phyloP scores from a whole-genome alignment of 2,888 invertebrate species.

The Acrobasis suavella region DNA sequence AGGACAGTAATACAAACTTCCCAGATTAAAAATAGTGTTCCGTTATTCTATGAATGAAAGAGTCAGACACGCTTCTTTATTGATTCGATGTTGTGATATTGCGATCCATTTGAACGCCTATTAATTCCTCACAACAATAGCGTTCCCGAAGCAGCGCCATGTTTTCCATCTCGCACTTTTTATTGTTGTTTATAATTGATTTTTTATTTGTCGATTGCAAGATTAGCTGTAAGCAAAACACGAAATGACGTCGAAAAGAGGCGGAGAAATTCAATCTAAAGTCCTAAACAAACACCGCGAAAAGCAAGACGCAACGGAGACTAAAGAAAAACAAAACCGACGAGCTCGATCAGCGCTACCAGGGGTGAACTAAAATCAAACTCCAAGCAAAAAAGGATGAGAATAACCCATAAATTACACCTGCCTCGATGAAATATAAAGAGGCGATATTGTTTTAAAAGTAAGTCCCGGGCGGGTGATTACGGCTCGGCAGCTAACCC shows the following conservation, averaged over 20 bases:
- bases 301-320: conserved; percentile 69
- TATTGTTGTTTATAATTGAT: conserved; percentile 70
- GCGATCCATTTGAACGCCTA: conserved; percentile 61
- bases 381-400: conserved; percentile 53
- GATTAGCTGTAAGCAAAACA: conserved; percentile 55
- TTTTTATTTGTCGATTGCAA: conserved; percentile 60
- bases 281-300: conserved; percentile 68
- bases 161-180: conserved; percentile 62
- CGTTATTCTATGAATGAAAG: conserved; percentile 64
- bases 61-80: conserved; percentile 63
- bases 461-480: conserved; percentile 70
- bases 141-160: conserved; percentile 52
- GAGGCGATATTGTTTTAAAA: conserved; percentile 77
- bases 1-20: conserved; percentile 45
- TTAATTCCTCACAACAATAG: conserved; percentile 71
- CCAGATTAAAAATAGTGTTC: conserved; percentile 53
- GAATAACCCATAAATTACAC: conserved; percentile 72
- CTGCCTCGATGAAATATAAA: conserved; percentile 74
- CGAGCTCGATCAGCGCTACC: conserved; percentile 64
- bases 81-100: conserved; percentile 72
- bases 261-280: conserved; percentile 68
- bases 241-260: conserved; percentile 53
- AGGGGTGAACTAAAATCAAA: conserved; percentile 64
- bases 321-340: conserved; percentile 76
- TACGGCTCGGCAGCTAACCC: conserved; percentile 67